A percentile compares a stretch with the other conserved stretches of the same genome.
Conservation (phyloP, 2,797 vertebrate species). For the Otolemur crassicaudatus region DNA sequence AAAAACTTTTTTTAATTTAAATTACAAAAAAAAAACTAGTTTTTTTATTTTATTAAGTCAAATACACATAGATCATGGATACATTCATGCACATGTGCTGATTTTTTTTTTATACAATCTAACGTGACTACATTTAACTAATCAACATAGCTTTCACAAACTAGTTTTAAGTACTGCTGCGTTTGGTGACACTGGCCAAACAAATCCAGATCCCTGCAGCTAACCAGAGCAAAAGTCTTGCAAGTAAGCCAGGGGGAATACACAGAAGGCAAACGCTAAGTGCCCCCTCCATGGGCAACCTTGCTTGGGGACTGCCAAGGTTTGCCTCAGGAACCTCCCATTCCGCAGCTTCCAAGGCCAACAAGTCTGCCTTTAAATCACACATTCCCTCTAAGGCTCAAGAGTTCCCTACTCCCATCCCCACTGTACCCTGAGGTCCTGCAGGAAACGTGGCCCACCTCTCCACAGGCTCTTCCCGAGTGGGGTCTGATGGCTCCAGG, state of each 20-base stretch:
- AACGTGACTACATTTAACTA: no score
- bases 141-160: neutral
- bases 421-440: accelerated
- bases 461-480: neutral
- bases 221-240: neutral
- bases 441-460: neutral
- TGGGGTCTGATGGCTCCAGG: neutral
- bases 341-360: neutral
- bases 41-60: no score
- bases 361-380: neutral
- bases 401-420: accelerated
- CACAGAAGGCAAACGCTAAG: neutral
- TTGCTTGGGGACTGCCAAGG: neutral
- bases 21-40: no score
- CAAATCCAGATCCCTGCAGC: neutral
- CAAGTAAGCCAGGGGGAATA: neutral
- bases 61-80: no score
- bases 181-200: neutral
- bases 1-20: no score
- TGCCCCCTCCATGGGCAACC: neutral
- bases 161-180: neutral
- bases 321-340: neutral
- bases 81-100: no score
- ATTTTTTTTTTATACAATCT: no score
- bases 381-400: neutral